phyloP scores from a whole-genome alignment of 2,888 invertebrate genomes.

The Eristalis arbustorum region DNA sequence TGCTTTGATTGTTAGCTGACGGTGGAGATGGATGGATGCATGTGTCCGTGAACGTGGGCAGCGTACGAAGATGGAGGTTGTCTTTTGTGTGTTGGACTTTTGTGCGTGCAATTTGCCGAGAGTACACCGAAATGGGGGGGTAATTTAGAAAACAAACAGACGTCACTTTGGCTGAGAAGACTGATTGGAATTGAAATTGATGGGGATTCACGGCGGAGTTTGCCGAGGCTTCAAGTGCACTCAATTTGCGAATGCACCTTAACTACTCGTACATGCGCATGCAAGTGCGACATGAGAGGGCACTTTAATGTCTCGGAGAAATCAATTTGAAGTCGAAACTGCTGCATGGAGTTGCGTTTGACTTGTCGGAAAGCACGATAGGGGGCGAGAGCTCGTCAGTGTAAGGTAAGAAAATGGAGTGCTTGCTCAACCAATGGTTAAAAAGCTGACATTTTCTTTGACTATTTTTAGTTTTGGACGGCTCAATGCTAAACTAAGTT shows the following conservation, averaged over 20 bases:
- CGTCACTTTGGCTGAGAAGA: slow-evolving; percentile 18
- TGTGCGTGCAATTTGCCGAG: slow-evolving; percentile 54
- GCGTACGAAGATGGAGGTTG: slow-evolving; percentile 29
- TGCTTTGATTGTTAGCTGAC: slow-evolving; percentile 57
- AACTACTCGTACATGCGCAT: neutral
- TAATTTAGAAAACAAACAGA: slow-evolving; percentile 64
- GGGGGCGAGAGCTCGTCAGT: neutral
- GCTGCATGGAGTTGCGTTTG: neutral
- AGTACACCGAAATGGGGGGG: slow-evolving; percentile 32
- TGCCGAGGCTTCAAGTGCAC: neutral
- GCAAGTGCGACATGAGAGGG: neutral
- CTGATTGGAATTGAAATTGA: slow-evolving; percentile 11
- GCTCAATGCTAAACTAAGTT: too few species aligned
- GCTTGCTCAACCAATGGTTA: too few species aligned
- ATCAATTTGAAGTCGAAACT: neutral
- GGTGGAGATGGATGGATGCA: slow-evolving; percentile 15
- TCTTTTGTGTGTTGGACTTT: slow-evolving; percentile 55
- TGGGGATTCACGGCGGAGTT: neutral
- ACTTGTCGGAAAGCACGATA: neutral
- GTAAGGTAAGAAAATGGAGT: too few species aligned
- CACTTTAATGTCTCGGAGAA: neutral
- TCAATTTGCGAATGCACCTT: neutral
- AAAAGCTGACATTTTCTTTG: too few species aligned
- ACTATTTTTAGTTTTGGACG: too few species aligned
- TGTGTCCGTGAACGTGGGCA: slow-evolving; percentile 3